Conservation (phyloP, 2,113 vertebrate species). For the Muscicapa adusta region DNA sequence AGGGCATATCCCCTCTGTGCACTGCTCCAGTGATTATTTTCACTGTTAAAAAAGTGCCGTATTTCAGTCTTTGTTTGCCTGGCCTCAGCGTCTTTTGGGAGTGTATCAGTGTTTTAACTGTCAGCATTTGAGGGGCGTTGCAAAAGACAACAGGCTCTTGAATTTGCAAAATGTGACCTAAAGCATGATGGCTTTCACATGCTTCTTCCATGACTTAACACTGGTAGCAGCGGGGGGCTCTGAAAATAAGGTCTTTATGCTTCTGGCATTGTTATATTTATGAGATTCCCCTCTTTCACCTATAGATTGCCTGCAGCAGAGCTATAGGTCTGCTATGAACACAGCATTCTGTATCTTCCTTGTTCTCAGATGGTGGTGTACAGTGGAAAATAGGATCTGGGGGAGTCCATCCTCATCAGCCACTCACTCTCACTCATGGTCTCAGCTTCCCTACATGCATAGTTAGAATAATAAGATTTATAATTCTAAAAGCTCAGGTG, state of each 20-base stretch:
- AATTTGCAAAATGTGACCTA: background rate
- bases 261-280: background rate
- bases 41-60: background rate
- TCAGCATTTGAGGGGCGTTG: background rate
- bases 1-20: rapidly evolving
- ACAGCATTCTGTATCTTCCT: background rate
- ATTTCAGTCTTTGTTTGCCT: background rate
- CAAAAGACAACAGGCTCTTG: background rate
- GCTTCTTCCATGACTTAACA: background rate
- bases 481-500: background rate
- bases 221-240: background rate
- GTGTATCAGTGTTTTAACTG: background rate
- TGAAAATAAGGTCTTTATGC: background rate
- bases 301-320: background rate
- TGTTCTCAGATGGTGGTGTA: background rate
- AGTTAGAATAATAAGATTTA: background rate
- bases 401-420: background rate
- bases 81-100: background rate
- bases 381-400: background rate
- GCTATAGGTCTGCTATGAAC: background rate
- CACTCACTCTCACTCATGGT: background rate
- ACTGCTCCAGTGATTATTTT: background rate
- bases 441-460: background rate
- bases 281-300: background rate
- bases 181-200: background rate